phyloP scores from a whole-genome alignment of 2,797 vertebrate genomes.

The Hydrocynus forskahlii region DNA sequence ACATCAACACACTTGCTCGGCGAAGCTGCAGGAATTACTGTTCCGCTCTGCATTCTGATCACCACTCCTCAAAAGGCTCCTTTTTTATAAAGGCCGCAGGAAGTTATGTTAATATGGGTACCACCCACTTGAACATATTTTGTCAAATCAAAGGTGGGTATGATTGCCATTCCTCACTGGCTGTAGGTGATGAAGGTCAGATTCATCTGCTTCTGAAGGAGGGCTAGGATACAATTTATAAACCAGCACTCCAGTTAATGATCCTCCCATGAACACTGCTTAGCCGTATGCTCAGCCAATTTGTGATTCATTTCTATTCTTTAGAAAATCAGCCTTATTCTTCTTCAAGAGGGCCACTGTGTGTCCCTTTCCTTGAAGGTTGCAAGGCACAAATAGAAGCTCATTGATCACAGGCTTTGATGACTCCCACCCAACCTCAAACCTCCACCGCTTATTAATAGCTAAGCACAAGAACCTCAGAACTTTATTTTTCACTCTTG shows the following conservation, averaged over 20 bases:
- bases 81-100: neutral
- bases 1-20: constrained; percentile 3
- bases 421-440: neutral
- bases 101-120: neutral
- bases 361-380: constrained; percentile 6
- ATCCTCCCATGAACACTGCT: constrained; percentile 8
- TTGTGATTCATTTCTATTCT: constrained; percentile 12
- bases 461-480: neutral
- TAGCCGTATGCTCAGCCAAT: neutral
- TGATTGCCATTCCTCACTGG: neutral
- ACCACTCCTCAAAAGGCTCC: constrained; percentile 24
- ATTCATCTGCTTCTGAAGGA: constrained; percentile 9
- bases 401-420: constrained; percentile 12
- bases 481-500: neutral
- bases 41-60: constrained; percentile 6
- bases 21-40: constrained; percentile 23
- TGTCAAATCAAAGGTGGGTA: constrained; percentile 12
- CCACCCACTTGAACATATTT: neutral
- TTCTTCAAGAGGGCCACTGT: neutral
- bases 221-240: constrained; percentile 13
- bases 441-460: constrained; percentile 5
- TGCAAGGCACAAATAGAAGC: neutral
- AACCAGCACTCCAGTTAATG: constrained; percentile 8
- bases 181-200: constrained; percentile 7
- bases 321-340: constrained; percentile 29